These are phyloP conservation scores for Gallinago solitaria DNA, from an alignment of 2,797 vertebrate genomes.

Conservation along the genomic window DNA sequence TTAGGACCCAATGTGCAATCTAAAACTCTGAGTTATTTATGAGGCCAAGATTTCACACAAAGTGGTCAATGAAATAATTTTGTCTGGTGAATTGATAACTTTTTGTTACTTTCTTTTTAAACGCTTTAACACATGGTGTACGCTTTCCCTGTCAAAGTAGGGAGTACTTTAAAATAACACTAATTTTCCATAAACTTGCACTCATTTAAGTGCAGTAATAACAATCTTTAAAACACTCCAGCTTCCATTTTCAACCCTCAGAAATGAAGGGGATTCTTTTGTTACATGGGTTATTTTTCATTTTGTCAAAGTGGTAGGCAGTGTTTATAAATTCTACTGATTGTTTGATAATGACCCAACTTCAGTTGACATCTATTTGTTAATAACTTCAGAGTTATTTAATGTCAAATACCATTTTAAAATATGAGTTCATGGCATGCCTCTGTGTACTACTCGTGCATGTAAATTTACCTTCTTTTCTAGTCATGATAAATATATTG, in stretches of 20 bases:
- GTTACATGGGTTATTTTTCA: neutral
- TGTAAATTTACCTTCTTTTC: constrained; percentile 61
- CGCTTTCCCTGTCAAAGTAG: neutral
- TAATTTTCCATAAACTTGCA: neutral
- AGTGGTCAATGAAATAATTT: neutral
- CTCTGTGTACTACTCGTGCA: constrained; percentile 32
- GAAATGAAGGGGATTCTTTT: neutral
- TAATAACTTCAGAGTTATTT: constrained; percentile 7
- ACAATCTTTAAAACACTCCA: neutral
- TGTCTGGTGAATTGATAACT: neutral
- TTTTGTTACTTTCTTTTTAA: neutral
- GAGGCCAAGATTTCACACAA: neutral
- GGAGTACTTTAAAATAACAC: neutral
- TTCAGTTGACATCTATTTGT: neutral
- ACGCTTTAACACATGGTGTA: neutral
- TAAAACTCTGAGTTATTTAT: neutral
- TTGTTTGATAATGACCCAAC: neutral
- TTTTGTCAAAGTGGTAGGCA: neutral
- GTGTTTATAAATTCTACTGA: neutral
- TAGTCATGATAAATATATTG: constrained; percentile 46
- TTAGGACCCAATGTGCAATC: neutral
- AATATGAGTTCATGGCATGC: constrained; percentile 56
- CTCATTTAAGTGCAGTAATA: neutral
- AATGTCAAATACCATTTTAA: constrained; percentile 32
- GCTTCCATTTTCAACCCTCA: neutral